phyloP scores from a whole-genome alignment of 2,113 vertebrate species.

The Syngnathus scovelli region DNA sequence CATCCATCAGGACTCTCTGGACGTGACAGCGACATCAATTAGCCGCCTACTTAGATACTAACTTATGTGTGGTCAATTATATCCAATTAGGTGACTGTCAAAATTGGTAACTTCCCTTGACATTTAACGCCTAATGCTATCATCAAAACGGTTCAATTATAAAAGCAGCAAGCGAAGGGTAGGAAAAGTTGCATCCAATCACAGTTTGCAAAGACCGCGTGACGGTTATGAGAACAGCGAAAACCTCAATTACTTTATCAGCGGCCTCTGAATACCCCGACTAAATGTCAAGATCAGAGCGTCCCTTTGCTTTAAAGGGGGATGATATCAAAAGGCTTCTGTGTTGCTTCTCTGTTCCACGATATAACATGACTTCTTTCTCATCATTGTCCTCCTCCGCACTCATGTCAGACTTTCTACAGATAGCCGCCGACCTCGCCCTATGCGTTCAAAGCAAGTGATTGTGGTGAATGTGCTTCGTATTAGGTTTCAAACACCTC shows the following conservation, averaged over 20 bases:
- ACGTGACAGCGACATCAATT: constrained; percentile 51
- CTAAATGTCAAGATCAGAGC: constrained; percentile 79
- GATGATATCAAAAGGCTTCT: constrained; percentile 70
- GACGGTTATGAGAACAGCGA: constrained; percentile 46
- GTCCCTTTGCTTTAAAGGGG: constrained; percentile 66
- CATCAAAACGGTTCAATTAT: constrained; percentile 45
- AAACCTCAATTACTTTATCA: constrained; percentile 69
- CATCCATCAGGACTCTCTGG: constrained; percentile 50
- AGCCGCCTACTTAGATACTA: constrained; percentile 52
- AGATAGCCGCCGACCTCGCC: constrained; percentile 63
- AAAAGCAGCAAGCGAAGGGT: constrained; percentile 11
- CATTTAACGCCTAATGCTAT: constrained; percentile 36
- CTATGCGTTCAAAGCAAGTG: constrained; percentile 60
- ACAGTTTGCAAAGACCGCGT: constrained; percentile 28
- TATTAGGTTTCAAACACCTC: constrained; percentile 51
- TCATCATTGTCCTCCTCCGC: constrained; percentile 61
- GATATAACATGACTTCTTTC: constrained; percentile 69
- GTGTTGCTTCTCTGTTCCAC: constrained; percentile 67
- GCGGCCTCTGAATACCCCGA: constrained; percentile 61
- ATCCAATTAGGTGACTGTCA: constrained; percentile 54
- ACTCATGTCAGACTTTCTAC: constrained; percentile 55
- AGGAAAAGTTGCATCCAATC: constrained; percentile 37
- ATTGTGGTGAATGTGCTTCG: constrained; percentile 49
- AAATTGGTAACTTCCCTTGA: constrained; percentile 44
- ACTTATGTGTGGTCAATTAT: constrained; percentile 64